Conservation (phyloP, 1,140 invertebrate species). For the Trinorchestia longiramus region DNA sequence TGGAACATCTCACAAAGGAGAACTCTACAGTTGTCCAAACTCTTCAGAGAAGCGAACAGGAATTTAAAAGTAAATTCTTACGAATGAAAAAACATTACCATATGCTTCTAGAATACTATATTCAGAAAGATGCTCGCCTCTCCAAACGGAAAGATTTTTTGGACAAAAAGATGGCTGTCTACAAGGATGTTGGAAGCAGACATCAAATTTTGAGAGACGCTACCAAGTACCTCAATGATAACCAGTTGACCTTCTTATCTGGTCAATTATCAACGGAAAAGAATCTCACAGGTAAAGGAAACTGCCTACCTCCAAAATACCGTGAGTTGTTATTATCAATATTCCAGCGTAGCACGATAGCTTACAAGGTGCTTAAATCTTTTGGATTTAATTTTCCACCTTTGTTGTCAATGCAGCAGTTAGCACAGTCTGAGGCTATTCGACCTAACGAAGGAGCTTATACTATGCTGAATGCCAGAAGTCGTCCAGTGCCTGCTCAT, state of each 20-base stretch:
- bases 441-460: slow-evolving; percentile 17
- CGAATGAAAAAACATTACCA: slow-evolving; percentile 49
- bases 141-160: slow-evolving; percentile 38
- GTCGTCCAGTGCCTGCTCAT: background rate
- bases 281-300: slow-evolving; percentile 17
- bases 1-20: slow-evolving; percentile 11
- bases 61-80: slow-evolving; percentile 43
- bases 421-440: slow-evolving; percentile 17
- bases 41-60: slow-evolving; percentile 23
- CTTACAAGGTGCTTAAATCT: slow-evolving; percentile 19
- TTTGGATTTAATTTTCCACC: slow-evolving; percentile 30
- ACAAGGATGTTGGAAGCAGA: slow-evolving; percentile 38
- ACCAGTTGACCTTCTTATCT: slow-evolving; percentile 2
- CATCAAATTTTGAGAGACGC: slow-evolving; percentile 43
- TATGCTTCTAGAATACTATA: slow-evolving; percentile 20
- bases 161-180: slow-evolving; percentile 40
- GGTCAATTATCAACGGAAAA: slow-evolving; percentile 43
- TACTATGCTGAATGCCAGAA: background rate
- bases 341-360: slow-evolving; percentile 9
- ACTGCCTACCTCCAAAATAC: slow-evolving; percentile 27
- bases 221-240: slow-evolving; percentile 39
- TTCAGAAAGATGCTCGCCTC: slow-evolving; percentile 38
- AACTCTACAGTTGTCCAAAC: background rate
- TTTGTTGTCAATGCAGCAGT: slow-evolving; percentile 27
- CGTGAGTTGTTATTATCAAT: slow-evolving; percentile 6